Base-by-base conservation (phyloP, 53 echinoderm and acorn worm species). In the Hippasteria phrygiana region DNA sequence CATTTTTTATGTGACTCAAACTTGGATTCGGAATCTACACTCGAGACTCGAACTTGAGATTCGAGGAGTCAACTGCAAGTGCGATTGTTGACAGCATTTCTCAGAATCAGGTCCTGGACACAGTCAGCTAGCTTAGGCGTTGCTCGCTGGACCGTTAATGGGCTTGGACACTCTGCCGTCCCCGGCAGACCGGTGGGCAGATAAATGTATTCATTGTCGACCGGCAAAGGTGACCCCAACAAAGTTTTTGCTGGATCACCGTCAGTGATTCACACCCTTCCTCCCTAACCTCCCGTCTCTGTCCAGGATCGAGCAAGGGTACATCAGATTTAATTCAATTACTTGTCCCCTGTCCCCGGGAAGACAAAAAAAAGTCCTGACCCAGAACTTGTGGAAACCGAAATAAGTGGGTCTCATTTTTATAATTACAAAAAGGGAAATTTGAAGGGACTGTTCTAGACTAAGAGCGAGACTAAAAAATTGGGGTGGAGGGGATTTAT, bases 311-410 rank as follows among this genome's bases (percentile, higher is more conserved):
- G 26, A 22, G 20, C 3, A 67, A 67, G 36, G 36, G 31, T 67
- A 33, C 27, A 35, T 18, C 8, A 54, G 55, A 20, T 62, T n/a
- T 80, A 80, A 80, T 80, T 80, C 27, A 80, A 80, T 80, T 80
- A 80, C 62, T 31, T 24, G 38, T 18, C 8, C 80, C 59, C 27
- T 20, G 59, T 12, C 17, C 80, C 42, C 10, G 69, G 9, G 51
- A 51, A 20, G 62, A 10, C 2, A 66, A 33, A n/a, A n/a, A n/a
- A n/a, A n/a, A 66, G 36, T 39, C 27, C 18, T 80, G 80, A 80
- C 80, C 80, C 29, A 80, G 62, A 78, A 80, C 80, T 62, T 80
- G 62, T 40, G 62, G 62, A 59, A 80, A 80, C 43, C 40, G 11
- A 27, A 38, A 28, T 80, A 80, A 41, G 27, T 27, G 27, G 42